Evolutionary conservation across 1,140 invertebrate genomes (phyloP).

Genomic region (Lepidurus couesii): DNA sequence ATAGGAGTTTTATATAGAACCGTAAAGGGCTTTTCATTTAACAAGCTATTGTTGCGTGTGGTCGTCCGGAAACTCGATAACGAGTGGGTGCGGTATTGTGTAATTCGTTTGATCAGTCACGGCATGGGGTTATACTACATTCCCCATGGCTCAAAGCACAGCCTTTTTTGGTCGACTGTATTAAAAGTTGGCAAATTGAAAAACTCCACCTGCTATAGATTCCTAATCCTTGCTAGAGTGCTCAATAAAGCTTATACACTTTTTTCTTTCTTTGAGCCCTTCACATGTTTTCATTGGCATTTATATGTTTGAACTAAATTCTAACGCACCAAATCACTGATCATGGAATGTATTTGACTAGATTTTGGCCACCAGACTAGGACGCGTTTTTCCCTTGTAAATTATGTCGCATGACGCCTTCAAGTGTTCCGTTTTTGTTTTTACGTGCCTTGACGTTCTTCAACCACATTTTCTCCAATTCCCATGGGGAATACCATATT

Average conservation of each 20-base stretch:
- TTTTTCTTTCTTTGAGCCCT: not conserved
- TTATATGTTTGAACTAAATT: not conserved
- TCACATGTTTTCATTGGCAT: not conserved
- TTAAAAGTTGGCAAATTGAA: not conserved
- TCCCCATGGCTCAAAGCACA: not conserved
- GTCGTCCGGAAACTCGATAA: slow-evolving; percentile 2
- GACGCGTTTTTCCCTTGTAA: not conserved
- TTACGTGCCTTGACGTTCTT: not conserved
- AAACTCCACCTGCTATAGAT: not conserved
- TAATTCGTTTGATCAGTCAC: not conserved
- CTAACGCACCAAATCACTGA: not conserved
- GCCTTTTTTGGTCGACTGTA: not conserved
- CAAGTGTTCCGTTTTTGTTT: not conserved
- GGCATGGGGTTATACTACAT: not conserved
- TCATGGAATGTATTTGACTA: slow-evolving; percentile 16
- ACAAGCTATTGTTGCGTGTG: slow-evolving; percentile 14
- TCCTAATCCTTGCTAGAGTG: not conserved
- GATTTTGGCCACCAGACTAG: slow-evolving; percentile 18
- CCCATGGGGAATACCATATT: slow-evolving; percentile 16
- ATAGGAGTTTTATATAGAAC: not conserved
- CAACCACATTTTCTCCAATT: not conserved
- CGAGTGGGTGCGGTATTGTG: slow-evolving; percentile 1
- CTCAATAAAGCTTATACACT: not conserved
- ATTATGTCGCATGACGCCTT: not conserved
- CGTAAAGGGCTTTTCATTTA: not conserved